Evolutionary conservation across 2,888 invertebrate species (phyloP).

Genomic region (Horisme vitalbata): DNA sequence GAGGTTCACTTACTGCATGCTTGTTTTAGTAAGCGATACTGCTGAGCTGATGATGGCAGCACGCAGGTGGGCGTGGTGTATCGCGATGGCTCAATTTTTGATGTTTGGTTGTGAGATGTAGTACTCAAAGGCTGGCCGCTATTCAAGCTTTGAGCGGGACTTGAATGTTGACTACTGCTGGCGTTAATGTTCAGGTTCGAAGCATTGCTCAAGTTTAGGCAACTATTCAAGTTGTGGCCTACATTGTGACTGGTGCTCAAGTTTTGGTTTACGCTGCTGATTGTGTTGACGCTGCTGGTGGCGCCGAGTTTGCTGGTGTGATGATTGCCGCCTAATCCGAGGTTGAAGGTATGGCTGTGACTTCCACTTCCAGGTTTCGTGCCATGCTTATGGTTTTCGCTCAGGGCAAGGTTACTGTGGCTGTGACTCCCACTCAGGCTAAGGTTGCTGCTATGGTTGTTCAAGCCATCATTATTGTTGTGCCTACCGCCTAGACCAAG

Average conservation of each 20-base stretch:
- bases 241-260: slow-evolving; percentile 4
- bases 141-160: slow-evolving; percentile 18
- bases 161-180: slow-evolving; percentile 40
- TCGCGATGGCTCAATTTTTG: slow-evolving; percentile 42
- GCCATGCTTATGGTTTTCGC: slow-evolving; percentile 9
- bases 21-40: slow-evolving; percentile 66
- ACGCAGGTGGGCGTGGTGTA: slow-evolving; percentile 63
- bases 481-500: slow-evolving; percentile 2
- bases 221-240: slow-evolving; percentile 4
- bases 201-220: slow-evolving; percentile 45
- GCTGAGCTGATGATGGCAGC: slow-evolving; percentile 57
- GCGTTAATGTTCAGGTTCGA: too few relatives aligned
- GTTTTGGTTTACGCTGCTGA: slow-evolving; percentile 3
- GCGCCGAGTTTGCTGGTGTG: slow-evolving; percentile 7
- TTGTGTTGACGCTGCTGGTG: neutral
- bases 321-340: slow-evolving; percentile 2
- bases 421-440: slow-evolving; percentile 1
- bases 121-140: slow-evolving; percentile 8
- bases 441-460: neutral
- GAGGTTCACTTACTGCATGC: slow-evolving; percentile 58
- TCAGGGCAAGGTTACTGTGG: slow-evolving; percentile 1
- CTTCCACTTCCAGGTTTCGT: slow-evolving; percentile 22
- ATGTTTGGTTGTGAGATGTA: slow-evolving; percentile 7
- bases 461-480: neutral
- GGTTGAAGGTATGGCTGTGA: slow-evolving; percentile 12